Conservation (phyloP, 2,113 vertebrate genomes). For the Narcine bancroftii region DNA sequence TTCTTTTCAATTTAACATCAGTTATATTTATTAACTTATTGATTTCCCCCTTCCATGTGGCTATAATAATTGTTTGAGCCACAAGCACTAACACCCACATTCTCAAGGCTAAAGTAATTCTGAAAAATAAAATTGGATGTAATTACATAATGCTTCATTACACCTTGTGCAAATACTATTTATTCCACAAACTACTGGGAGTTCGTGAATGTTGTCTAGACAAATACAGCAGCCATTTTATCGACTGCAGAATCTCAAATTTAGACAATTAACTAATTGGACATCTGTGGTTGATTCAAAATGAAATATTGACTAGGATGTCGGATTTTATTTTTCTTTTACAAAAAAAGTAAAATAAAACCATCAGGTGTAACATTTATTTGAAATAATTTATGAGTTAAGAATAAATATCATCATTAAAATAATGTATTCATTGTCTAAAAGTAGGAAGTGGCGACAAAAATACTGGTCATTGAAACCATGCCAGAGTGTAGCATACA, state of each 20-base stretch:
- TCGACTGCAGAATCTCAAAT: not conserved
- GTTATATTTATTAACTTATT: not conserved
- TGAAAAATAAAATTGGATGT: not conserved
- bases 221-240: not conserved
- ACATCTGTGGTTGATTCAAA: not conserved
- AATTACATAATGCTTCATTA: not conserved
- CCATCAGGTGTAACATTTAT: not conserved
- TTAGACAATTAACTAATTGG: not conserved
- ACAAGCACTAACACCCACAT: slow-evolving; percentile 8
- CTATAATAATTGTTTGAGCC: slow-evolving; percentile 7
- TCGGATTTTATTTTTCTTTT: not conserved
- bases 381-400: no score
- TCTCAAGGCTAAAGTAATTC: not conserved
- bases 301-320: not conserved
- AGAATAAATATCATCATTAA: not conserved
- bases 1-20: not conserved
- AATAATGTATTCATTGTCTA: not conserved
- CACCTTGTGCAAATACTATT: not conserved
- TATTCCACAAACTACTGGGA: not conserved
- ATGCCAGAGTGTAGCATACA: no score
- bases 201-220: not conserved
- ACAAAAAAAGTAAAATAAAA: not conserved
- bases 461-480: no score
- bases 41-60: not conserved
- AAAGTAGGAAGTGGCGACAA: no score